phyloP scores from a whole-genome alignment of 2,888 invertebrate species.

The Rhogogaster chlorosoma region DNA sequence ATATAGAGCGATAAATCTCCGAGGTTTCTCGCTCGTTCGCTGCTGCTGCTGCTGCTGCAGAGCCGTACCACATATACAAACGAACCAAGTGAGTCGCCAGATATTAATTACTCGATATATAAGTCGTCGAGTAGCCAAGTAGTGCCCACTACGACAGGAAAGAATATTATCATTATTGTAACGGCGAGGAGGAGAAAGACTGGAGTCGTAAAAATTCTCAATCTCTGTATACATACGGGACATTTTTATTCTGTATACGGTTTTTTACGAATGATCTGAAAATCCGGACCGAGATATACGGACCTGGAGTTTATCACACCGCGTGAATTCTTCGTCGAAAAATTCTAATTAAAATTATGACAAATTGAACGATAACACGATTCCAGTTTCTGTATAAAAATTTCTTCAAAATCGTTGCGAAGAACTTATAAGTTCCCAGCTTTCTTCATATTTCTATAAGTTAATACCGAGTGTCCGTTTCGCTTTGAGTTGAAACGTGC shows the following conservation, averaged over 20 bases:
- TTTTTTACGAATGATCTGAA: no score
- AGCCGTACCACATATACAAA: not conserved
- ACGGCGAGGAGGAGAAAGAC: not conserved
- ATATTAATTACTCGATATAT: slow-evolving; percentile 49
- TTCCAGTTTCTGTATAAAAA: not conserved
- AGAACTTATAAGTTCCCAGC: not conserved
- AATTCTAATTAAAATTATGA: no score
- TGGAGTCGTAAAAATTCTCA: no score
- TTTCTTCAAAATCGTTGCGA: not conserved
- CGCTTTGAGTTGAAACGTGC: not conserved
- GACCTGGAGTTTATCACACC: no score
- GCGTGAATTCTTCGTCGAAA: no score
- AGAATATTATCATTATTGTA: not conserved
- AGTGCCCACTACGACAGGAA: not conserved
- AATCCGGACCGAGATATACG: no score
- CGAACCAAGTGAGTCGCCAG: slow-evolving; percentile 38
- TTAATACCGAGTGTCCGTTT: not conserved
- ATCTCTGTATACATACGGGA: no score
- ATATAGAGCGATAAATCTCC: slow-evolving; percentile 50
- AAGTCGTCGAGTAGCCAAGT: slow-evolving; percentile 17
- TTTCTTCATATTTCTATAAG: not conserved
- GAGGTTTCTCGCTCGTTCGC: slow-evolving; percentile 7
- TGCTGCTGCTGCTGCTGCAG: not conserved
- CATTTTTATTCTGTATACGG: no score
- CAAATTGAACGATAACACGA: no score